Evolutionary conservation across 2,797 vertebrate genomes (phyloP), one percentile per base, ranked within the genome.

Genomic region (Holocentrus rufus): DNA sequence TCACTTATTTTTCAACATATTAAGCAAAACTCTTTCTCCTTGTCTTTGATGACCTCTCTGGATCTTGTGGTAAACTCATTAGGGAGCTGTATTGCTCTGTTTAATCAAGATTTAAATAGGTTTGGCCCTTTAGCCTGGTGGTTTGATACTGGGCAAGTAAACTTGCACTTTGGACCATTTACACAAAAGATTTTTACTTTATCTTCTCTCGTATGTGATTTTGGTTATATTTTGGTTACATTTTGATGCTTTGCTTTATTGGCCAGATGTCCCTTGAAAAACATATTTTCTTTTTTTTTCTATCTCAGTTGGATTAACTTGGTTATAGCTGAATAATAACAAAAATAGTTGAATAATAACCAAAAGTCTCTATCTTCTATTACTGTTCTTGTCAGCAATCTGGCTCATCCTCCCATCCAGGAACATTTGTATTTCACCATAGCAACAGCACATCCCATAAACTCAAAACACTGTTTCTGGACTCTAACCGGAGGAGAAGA

Each of bases 361-460:
- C n/a, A 31, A 31, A 14, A 44, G n/a, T 53, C 34, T 44, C 11
- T 34, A 25, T 60, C 22, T 20, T 7, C 22, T 30, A 34, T 49
- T 65, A 75, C 31, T 39, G 25, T 52, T 27, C 49, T 84, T 39
- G 55, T 64, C 62, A 56, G 63, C 67, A 71, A 72, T 44, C 11
- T 56, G 61, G 44, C 25, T 18, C 42, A 25, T 42, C 36, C 20
- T 55, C 13, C 25, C 27, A 9, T 57, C 39, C 34, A n/a, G 46
- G 59, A 23, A 58, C 36, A 44, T 72, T 81, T 85, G 74, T 78
- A 46, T 71, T 65, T 80, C 50, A 14, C 69, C 77, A 76, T 72
- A 34, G 78, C 75, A 88, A 87, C 77, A 56, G 60, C 54, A 49
- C 66, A 79, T 42, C 56, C 65, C 59, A 73, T 54, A 58, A 80